Base-by-base conservation (phyloP, 2,888 invertebrate species). In the Xestia c-nigrum region DNA sequence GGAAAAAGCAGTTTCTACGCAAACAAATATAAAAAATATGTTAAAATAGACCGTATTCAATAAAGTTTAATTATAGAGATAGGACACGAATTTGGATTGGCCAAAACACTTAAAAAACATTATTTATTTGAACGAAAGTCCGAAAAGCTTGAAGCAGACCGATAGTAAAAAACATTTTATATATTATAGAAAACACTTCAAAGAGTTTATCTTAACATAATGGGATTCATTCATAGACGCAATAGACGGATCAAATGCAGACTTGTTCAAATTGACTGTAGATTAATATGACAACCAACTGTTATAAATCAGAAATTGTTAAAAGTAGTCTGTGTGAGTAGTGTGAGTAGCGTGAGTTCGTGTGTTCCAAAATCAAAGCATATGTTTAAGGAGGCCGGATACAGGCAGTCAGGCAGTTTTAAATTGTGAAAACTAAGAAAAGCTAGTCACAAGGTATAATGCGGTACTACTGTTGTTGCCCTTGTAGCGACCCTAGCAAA, bases 221-320 rank as follows among this genome's bases (percentile, higher is more conserved):
- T 76, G 38, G 16, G 14, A 14, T 38, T 16, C 16, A 59, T 78
- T 81, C 31, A 65, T 50, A 46, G 50, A 12, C 43, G 14, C 6
- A 21, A 59, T 50, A 46, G 50, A 12, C 43, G 14, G 12, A n/a
- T 81, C 14, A 5, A 65, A 65, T 24, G 21, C 50, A 52, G 64
- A 57, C 76, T 65, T 38, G n/a, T 50, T 76, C 38, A 81, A 65
- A 78, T 65, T 65, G 16, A 76, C 24, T 81, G 24, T 43, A 65
- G 55, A 75, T 43, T 74, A 50, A 24, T 64, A 47, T 55, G 21
- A 16, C 40, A 40, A 72, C 10, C 19, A 74, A 75, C 31, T 81
- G 63, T 31, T 80, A 31, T 74, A 19, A 74, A 63, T 47, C 46
- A 19, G 38, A 38, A 24, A 46, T 71, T 19, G 19, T 31, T 31